A percentile compares a stretch with the other conserved stretches of the same genome.
These are phyloP conservation scores for Caenorhabditis becei DNA, from an alignment of 2,888 invertebrate genomes.

Conservation along the genomic window DNA sequence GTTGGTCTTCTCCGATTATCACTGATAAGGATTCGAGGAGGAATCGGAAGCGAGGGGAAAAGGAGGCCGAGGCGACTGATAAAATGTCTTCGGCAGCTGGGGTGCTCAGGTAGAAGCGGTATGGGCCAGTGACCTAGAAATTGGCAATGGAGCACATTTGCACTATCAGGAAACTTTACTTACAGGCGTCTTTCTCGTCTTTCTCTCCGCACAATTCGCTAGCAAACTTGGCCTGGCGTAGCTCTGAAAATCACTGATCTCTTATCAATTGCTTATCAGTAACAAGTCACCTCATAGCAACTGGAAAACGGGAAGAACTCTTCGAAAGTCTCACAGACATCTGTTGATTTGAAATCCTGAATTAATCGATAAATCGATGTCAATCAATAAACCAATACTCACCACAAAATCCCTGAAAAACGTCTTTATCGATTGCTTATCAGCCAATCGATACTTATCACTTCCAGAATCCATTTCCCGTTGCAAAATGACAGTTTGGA, in stretches of 20 bases:
- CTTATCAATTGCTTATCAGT: neutral
- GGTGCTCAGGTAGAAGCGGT: constrained; percentile 25
- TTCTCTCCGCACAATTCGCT: too few relatives aligned
- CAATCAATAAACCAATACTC: neutral
- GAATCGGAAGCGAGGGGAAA: constrained; percentile 41
- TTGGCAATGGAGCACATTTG: too few relatives aligned
- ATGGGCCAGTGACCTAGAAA: constrained; percentile 6
- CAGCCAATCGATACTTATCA: constrained; percentile 8
- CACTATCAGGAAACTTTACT: too few relatives aligned
- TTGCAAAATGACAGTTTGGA: constrained; percentile 24
- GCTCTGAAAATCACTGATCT: neutral
- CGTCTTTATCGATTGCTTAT: constrained; percentile 24
- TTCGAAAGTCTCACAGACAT: neutral
- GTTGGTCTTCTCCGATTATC: constrained; percentile 45
- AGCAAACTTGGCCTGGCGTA: neutral
- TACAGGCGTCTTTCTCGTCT: too few relatives aligned
- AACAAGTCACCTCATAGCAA: constrained; percentile 12
- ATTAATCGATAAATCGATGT: neutral
- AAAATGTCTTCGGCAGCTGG: constrained; percentile 16
- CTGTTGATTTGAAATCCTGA: constrained; percentile 31
- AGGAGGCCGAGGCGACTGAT: constrained; percentile 21
- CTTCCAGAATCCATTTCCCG: constrained; percentile 27
- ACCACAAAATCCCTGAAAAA: constrained; percentile 50
- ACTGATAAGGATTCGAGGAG: constrained; percentile 32
- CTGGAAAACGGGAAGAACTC: constrained; percentile 30